A percentile compares a stretch with the other conserved stretches of the same genome.
Evolutionary conservation across 2,888 invertebrate genomes (phyloP).

Genomic region (Plagodis pulveraria): DNA sequence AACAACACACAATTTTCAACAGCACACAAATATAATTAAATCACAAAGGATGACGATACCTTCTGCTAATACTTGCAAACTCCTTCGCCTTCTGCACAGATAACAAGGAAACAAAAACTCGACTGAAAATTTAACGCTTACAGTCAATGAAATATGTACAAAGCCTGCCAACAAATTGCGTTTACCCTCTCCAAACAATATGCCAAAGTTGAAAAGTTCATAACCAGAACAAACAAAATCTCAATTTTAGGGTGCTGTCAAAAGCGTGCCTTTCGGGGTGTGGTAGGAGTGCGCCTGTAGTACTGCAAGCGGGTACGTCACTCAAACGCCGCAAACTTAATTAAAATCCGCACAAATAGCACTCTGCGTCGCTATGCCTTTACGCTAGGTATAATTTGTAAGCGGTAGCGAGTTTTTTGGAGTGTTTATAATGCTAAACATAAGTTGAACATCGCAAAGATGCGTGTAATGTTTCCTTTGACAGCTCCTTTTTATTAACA

Average conservation of each 20-base stretch:
- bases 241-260: constrained; percentile 22
- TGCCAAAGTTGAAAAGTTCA: constrained; percentile 24
- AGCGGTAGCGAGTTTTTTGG: background rate
- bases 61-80: background rate
- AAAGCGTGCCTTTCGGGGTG: constrained; percentile 16
- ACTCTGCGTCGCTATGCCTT: constrained; percentile 14
- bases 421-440: too few relatives aligned
- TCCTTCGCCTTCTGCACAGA: background rate
- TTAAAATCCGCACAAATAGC: constrained; percentile 49
- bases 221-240: constrained; percentile 37
- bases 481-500: too few relatives aligned
- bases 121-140: background rate
- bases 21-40: too few relatives aligned
- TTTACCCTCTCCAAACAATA: constrained; percentile 17
- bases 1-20: too few relatives aligned
- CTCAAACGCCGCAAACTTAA: constrained; percentile 49
- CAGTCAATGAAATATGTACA: constrained; percentile 23
- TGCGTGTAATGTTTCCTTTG: too few relatives aligned
- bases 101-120: constrained; percentile 8
- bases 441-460: too few relatives aligned
- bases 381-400: background rate
- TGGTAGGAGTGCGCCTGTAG: constrained; percentile 18
- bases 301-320: constrained; percentile 31
- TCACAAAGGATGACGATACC: too few relatives aligned
- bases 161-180: constrained; percentile 17